These are phyloP conservation scores for Tetragnatha versicolor DNA, from an alignment of 1,140 invertebrate species.

Conservation along the genomic window DNA sequence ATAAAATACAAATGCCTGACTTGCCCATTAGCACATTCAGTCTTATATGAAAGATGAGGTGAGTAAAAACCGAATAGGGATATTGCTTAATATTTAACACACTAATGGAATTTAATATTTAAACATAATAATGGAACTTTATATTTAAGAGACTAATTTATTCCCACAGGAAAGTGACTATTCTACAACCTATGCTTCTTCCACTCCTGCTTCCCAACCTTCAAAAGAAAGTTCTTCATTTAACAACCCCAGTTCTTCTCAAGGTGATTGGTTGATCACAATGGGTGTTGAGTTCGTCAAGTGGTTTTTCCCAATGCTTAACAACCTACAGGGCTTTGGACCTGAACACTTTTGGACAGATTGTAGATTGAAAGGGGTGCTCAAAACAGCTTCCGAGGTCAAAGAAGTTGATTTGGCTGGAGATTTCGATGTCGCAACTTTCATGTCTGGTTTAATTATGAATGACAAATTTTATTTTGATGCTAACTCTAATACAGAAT, in stretches of 20 bases:
- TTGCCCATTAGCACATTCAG: no score
- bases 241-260: neutral
- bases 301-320: slow-evolving; percentile 37
- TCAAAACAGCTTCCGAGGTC: neutral
- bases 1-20: no score
- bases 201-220: neutral
- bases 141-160: neutral
- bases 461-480: slow-evolving; percentile 37
- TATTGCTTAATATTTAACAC: no score
- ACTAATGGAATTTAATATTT: neutral
- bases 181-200: neutral
- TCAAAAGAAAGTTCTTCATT: neutral
- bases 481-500: neutral
- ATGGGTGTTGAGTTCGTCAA: slow-evolving; percentile 22
- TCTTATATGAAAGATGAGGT: no score
- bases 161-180: neutral
- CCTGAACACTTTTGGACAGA: slow-evolving; percentile 41
- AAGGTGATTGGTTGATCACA: neutral
- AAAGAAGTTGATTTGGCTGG: slow-evolving; percentile 7
- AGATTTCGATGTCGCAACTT: neutral
- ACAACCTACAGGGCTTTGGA: slow-evolving; percentile 26
- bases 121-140: neutral
- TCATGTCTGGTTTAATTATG: neutral
- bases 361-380: neutral
- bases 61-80: no score